Percentiles rank a stretch among this genome's conserved stretches.
Evolutionary conservation across 2,888 invertebrate species (phyloP).

Genomic region (Heteromurus nitidus): DNA sequence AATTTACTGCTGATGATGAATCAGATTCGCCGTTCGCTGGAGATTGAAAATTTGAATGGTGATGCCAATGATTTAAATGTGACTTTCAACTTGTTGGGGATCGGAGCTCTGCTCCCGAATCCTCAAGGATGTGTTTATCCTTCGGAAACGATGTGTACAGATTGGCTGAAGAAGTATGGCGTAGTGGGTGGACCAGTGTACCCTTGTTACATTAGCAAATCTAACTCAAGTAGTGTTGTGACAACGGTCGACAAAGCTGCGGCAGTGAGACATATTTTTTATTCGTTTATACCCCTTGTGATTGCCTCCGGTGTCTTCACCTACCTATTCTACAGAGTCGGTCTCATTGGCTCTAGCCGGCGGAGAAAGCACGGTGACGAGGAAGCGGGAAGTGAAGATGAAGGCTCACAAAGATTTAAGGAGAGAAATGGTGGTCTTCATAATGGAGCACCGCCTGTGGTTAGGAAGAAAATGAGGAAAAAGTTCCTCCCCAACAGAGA

Average conservation of each 20-base stretch:
- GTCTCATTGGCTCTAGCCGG: slow-evolving; percentile 70
- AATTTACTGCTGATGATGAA: slow-evolving; percentile 65
- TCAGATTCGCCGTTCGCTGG: slow-evolving; percentile 63
- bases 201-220: slow-evolving; percentile 70
- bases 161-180: slow-evolving; percentile 68
- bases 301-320: slow-evolving; percentile 73
- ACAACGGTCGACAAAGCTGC: slow-evolving; percentile 71
- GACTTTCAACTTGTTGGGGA: slow-evolving; percentile 61
- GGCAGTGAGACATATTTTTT: slow-evolving; percentile 72
- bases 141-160: slow-evolving; percentile 68
- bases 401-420: slow-evolving; percentile 40
- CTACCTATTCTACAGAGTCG: slow-evolving; percentile 73
- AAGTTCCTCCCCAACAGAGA: slow-evolving; percentile 72
- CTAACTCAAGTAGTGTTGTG: slow-evolving; percentile 70
- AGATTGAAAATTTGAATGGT: slow-evolving; percentile 52
- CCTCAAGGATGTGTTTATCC: slow-evolving; percentile 73
- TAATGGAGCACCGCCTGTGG: slow-evolving; percentile 70
- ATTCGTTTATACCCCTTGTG: slow-evolving; percentile 72
- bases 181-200: slow-evolving; percentile 62
- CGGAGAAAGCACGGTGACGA: slow-evolving; percentile 63
- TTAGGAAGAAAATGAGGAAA: slow-evolving; percentile 72
- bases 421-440: slow-evolving; percentile 55
- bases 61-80: slow-evolving; percentile 47
- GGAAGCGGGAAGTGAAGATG: slow-evolving; percentile 57
- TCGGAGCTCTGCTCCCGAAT: slow-evolving; percentile 72